Conservation (phyloP, 2,888 invertebrate genomes). For the Macaria notata region DNA sequence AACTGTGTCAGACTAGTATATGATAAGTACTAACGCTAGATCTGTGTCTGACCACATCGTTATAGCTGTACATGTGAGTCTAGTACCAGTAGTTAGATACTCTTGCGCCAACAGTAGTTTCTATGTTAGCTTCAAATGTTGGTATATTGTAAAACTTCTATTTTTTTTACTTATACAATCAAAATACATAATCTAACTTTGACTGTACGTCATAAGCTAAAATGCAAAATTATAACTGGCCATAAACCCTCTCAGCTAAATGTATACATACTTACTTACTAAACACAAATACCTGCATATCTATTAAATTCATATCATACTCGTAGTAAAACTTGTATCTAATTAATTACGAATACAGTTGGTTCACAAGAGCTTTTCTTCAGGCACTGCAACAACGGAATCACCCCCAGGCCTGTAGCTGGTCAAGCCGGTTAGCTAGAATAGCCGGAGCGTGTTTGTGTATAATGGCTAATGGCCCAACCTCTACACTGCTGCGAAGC, state of each 20-base stretch:
- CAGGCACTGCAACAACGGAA: slow-evolving; percentile 12
- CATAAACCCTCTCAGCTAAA: neutral
- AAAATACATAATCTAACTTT: no score
- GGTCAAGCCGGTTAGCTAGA: slow-evolving; percentile 8
- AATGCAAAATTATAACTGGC: no score
- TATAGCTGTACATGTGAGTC: no score
- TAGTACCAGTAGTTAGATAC: no score
- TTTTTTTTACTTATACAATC: no score
- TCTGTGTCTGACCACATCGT: neutral
- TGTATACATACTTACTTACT: neutral
- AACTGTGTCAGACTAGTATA: slow-evolving; percentile 14
- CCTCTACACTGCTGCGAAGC: slow-evolving; percentile 1
- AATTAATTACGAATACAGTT: no score
- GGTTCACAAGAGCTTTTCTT: slow-evolving; percentile 1
- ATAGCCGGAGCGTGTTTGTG: neutral
- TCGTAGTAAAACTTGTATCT: no score
- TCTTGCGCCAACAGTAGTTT: no score
- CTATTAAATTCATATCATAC: no score
- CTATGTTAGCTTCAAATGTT: no score
- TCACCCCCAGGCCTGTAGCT: slow-evolving; percentile 12
- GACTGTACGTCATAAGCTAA: no score
- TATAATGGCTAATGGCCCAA: neutral
- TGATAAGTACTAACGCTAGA: neutral
- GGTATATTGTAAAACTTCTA: no score
- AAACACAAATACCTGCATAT: neutral